Conservation (phyloP, 2,888 invertebrate genomes). For the Oscheius sp. region DNA sequence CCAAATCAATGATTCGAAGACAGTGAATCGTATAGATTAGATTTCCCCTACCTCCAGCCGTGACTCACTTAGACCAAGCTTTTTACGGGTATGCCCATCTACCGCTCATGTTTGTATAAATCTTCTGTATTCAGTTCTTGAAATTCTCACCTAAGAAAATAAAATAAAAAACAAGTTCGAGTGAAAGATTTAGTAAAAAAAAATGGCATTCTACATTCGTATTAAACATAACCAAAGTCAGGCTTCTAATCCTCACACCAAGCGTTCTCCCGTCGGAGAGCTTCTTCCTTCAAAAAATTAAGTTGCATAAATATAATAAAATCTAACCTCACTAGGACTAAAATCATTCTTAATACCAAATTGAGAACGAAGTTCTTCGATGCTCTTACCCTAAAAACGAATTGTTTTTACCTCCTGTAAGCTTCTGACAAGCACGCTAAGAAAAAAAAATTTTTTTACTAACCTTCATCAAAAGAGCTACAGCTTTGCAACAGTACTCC, state of each 20-base stretch:
- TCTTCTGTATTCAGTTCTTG: too few relatives aligned
- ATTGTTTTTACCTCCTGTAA: too few relatives aligned
- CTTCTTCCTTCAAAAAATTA: too few relatives aligned
- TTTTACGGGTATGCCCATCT: conserved; percentile 5
- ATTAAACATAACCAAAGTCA: too few relatives aligned
- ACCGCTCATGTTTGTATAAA: conserved; percentile 11
- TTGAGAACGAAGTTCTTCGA: background rate
- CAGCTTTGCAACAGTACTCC: conserved; percentile 15
- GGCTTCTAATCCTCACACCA: conserved; percentile 13
- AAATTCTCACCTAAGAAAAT: too few relatives aligned
- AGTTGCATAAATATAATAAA: too few relatives aligned
- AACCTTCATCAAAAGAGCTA: conserved; percentile 25
- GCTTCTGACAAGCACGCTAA: too few relatives aligned
- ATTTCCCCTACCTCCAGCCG: background rate
- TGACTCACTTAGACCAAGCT: too few relatives aligned
- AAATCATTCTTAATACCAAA: conserved; percentile 12
- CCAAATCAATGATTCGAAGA: conserved; percentile 29
- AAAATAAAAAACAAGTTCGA: too few relatives aligned
- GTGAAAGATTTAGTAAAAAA: too few relatives aligned
- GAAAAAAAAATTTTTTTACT: background rate
- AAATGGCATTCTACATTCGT: too few relatives aligned
- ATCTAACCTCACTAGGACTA: background rate
- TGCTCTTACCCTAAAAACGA: conserved; percentile 18
- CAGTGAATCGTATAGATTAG: conserved; percentile 18
- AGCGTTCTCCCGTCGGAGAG: conserved; percentile 10